A percentile compares a stretch with the other conserved stretches of the same genome.
Conservation (phyloP, 2,797 vertebrate species). For the Orestias chungarensis region DNA sequence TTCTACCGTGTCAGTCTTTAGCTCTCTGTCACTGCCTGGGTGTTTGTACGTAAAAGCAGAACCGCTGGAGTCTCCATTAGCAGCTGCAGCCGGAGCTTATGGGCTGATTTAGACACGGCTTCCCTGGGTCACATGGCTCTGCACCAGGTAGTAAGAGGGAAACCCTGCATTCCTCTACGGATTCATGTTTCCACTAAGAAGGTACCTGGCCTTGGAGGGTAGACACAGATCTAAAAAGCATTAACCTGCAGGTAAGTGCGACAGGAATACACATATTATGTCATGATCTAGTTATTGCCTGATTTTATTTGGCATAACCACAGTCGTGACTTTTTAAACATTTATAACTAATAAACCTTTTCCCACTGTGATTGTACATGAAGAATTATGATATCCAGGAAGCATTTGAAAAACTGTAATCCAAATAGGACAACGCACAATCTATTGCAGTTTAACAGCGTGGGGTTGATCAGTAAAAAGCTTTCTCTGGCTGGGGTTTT, state of each 20-base stretch:
- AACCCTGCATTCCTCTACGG: constrained; percentile 35
- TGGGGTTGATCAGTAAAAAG: constrained; percentile 27
- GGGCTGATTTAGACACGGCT: constrained; percentile 26
- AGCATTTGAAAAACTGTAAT: not conserved
- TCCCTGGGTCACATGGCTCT: constrained; percentile 17
- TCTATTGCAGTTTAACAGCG: not conserved
- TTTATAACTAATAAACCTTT: not conserved
- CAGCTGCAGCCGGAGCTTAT: constrained; percentile 20
- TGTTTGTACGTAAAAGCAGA: constrained; percentile 51
- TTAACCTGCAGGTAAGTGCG: constrained; percentile 32
- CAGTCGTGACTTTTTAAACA: not conserved
- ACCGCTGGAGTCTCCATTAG: constrained; percentile 21
- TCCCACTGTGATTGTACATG: not conserved
- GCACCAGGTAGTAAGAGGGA: constrained; percentile 16
- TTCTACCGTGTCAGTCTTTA: constrained; percentile 14
- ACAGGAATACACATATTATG: not conserved
- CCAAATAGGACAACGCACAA: constrained; percentile 26
- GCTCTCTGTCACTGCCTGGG: constrained; percentile 33
- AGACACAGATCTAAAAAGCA: constrained; percentile 21
- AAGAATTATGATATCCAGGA: not conserved
- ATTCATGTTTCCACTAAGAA: constrained; percentile 33
- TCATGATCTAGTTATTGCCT: not conserved
- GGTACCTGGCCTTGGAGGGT: constrained; percentile 45
- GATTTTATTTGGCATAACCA: not conserved
- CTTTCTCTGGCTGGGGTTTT: constrained; percentile 15